A percentile compares a stretch with the other conserved stretches of the same genome.
phyloP scores from a whole-genome alignment of 2,797 vertebrate genomes.

The Simalia tracyae region DNA sequence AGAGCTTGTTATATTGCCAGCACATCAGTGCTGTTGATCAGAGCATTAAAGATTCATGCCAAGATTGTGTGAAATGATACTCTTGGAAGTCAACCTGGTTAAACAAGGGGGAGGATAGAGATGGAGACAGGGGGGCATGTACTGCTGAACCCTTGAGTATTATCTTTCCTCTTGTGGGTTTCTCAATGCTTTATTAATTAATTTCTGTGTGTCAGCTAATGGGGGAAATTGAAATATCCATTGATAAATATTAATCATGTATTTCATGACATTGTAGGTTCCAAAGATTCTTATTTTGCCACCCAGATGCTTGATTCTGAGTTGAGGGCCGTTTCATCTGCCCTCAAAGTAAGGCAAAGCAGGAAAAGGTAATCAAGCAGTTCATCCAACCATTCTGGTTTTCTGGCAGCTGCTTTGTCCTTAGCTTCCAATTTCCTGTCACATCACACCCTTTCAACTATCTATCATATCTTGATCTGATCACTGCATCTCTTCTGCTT shows the following conservation, averaged over 20 bases:
- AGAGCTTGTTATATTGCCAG: background rate
- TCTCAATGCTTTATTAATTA: background rate
- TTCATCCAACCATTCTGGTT: background rate
- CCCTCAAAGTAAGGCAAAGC: background rate
- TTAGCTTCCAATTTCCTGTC: no score
- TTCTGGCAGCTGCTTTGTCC: background rate
- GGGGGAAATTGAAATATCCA: background rate
- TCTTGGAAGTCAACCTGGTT: background rate
- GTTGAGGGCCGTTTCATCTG: background rate
- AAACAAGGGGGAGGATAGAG: background rate
- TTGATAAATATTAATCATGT: background rate
- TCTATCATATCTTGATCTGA: no score
- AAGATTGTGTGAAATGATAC: background rate
- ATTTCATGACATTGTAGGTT: background rate
- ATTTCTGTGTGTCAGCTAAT: background rate
- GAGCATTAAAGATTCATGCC: background rate
- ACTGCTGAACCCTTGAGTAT: background rate
- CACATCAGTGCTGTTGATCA: constrained; percentile 11
- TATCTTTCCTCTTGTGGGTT: background rate
- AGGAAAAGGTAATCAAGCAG: background rate
- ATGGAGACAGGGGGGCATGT: background rate
- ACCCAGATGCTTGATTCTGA: no score
- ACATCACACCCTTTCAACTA: no score
- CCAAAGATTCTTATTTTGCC: no score
- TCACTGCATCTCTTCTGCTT: no score